Base-by-base conservation (phyloP, 2,888 invertebrate genomes). In the Anthoptus insignis region DNA sequence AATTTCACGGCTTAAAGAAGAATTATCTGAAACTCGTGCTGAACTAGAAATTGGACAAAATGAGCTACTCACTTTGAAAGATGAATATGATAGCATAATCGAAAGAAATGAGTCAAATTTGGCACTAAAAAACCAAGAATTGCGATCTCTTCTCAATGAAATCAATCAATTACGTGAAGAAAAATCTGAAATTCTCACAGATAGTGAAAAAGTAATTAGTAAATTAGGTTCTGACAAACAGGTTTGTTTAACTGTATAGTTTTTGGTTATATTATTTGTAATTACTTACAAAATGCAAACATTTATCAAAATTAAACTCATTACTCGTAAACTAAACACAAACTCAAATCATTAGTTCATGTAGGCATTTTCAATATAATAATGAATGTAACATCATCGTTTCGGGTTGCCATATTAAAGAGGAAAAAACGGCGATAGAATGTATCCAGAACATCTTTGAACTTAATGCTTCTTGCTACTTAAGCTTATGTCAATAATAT, bases 11-110 rank as follows among this genome's bases (percentile, higher is more conserved):
- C 74, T 89, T 29, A 82, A 82, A 65, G 88, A 90, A n/a, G 86
- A 86, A 52, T 74, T 90, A 9, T 81, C 81, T 49, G 87, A 88
- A 73, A 80, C 84, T 27, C 81, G 85, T 50, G 87, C 87, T 3
- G 87, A 89, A 67, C 69, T 90, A 73, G 89, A 90, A 79, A 88
- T 88, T 67, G 81, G 83, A 13, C 86, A 83, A 45, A 86, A 88
- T 72, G 88, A 89, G 67, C 75, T 88, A 5, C 64, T 85, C 13
- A 76, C 76, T 24, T 67, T 89, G 58, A 82, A 75, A 56, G 86
- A 88, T 59, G 87, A 89, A 74, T 83, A 86, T 70, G 84, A 88
- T 27, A 71, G 69, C 56, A 78, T 86, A 29, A 76, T 82, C 14
- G 66, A 74, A 19, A 75, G 73, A 72, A 81, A 82, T 66, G 83